Percentiles rank a stretch among this genome's conserved stretches.
phyloP scores from a whole-genome alignment of 2,888 invertebrate genomes.

The Conops quadrifasciatus region DNA sequence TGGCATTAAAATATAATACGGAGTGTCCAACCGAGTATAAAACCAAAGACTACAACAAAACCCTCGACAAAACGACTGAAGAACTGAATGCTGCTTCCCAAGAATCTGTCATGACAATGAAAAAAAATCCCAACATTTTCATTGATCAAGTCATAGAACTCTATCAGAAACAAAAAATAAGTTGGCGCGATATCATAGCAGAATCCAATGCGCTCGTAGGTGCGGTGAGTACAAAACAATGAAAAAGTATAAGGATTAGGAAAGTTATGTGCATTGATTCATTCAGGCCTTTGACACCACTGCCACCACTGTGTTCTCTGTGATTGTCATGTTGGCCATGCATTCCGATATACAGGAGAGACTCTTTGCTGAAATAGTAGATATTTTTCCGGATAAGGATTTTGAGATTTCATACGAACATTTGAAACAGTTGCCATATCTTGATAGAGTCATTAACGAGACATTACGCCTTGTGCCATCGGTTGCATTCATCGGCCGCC shows the following conservation, averaged over 20 bases:
- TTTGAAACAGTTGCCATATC: constrained; percentile 44
- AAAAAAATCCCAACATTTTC: constrained; percentile 46
- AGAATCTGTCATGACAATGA: constrained; percentile 29
- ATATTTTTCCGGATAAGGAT: constrained; percentile 38
- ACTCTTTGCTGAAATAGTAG: constrained; percentile 46
- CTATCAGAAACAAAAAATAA: constrained; percentile 42
- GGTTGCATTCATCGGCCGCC: constrained; percentile 47
- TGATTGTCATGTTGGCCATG: constrained; percentile 50
- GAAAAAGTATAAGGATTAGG: too few species aligned
- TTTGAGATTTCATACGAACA: constrained; percentile 41
- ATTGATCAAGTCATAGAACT: constrained; percentile 47
- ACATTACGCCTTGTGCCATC: constrained; percentile 49
- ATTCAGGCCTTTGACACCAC: constrained; percentile 50
- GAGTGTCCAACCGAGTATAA: too few species aligned
- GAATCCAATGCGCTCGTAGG: constrained; percentile 47
- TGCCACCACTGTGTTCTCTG: constrained; percentile 46
- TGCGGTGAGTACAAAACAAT: constrained; percentile 43
- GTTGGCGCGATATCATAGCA: constrained; percentile 43
- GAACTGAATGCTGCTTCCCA: background rate
- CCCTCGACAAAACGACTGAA: too few species aligned
- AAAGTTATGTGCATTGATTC: too few species aligned
- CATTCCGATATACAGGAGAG: constrained; percentile 50
- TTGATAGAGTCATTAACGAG: constrained; percentile 50
- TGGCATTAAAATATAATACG: background rate
- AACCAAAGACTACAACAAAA: too few species aligned